phyloP scores from a whole-genome alignment of 1,140 invertebrate species.

The Glossosoma conforme region DNA sequence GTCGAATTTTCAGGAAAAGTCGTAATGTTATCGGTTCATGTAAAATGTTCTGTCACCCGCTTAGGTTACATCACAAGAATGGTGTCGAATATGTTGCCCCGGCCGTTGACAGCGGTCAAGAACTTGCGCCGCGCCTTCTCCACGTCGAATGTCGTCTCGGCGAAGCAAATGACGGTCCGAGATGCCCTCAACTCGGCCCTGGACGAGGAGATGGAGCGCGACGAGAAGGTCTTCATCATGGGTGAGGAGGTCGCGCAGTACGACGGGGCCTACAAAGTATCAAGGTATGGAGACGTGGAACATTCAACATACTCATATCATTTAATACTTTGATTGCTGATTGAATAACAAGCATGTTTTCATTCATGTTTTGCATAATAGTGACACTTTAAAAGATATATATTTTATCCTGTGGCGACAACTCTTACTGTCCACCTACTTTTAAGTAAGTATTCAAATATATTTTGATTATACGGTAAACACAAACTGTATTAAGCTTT shows the following conservation, averaged over 20 bases:
- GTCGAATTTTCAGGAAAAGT: not conserved
- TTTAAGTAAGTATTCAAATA: no score
- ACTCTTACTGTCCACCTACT: no score
- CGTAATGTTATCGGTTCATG: not conserved
- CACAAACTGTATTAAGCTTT: no score
- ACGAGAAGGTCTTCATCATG: conserved; percentile 90
- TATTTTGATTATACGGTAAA: no score
- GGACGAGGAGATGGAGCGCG: conserved; percentile 94
- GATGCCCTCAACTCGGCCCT: conserved; percentile 96
- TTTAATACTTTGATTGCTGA: no score
- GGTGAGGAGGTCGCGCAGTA: conserved; percentile 99
- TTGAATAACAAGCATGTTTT: no score
- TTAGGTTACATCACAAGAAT: conserved; percentile 23
- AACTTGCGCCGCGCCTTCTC: conserved; percentile 50
- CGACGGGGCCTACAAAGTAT: conserved; percentile 96
- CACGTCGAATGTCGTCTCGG: conserved; percentile 51
- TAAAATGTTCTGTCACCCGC: conserved; percentile 15
- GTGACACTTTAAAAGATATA: no score
- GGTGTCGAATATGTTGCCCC: conserved; percentile 23
- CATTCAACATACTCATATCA: no score
- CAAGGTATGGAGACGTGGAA: conserved; percentile 37
- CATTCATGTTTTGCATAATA: no score
- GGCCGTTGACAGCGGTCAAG: conserved; percentile 16
- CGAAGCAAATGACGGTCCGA: conserved; percentile 83
- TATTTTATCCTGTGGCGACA: no score